These are phyloP conservation scores for Metaphire vulgaris DNA, from an alignment of 1,140 invertebrate species.

Conservation along the genomic window DNA sequence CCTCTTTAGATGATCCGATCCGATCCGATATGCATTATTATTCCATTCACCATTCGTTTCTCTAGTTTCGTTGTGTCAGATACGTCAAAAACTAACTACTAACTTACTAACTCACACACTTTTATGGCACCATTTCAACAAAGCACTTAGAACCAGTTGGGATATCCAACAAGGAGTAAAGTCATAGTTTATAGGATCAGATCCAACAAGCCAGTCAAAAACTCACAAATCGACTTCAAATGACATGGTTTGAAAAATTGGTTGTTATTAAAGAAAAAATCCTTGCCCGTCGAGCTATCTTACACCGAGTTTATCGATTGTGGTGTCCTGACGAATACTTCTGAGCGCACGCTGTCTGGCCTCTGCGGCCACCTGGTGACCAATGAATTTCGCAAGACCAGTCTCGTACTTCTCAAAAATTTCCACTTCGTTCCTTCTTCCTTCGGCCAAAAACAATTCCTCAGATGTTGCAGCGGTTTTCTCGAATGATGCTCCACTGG, in stretches of 20 bases:
- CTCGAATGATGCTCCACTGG: not conserved
- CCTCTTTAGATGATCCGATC: not conserved
- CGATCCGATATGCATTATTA: not conserved
- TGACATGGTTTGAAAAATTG: not conserved
- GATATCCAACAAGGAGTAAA: not conserved
- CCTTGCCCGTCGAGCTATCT: not conserved
- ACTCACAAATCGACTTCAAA: not conserved
- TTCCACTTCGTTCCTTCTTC: not conserved
- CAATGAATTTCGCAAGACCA: not conserved
- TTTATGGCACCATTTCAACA: too few relatives aligned
- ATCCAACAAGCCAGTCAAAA: too few relatives aligned
- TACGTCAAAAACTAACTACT: too few relatives aligned
- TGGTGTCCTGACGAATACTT: not conserved
- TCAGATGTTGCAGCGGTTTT: not conserved
- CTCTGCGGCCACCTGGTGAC: not conserved
- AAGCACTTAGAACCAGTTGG: not conserved
- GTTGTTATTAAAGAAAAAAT: not conserved
- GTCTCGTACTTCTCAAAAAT: not conserved
- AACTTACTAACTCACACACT: too few relatives aligned
- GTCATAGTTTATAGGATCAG: too few relatives aligned
- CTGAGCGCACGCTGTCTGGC: not conserved
- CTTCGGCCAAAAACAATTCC: not conserved
- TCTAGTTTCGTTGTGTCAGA: not conserved
- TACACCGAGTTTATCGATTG: not conserved
- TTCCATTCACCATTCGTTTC: not conserved